Percentiles rank a stretch among this genome's conserved stretches.
Evolutionary conservation across 1,140 invertebrate species (phyloP).

Genomic region (Marisa cornuarietis): DNA sequence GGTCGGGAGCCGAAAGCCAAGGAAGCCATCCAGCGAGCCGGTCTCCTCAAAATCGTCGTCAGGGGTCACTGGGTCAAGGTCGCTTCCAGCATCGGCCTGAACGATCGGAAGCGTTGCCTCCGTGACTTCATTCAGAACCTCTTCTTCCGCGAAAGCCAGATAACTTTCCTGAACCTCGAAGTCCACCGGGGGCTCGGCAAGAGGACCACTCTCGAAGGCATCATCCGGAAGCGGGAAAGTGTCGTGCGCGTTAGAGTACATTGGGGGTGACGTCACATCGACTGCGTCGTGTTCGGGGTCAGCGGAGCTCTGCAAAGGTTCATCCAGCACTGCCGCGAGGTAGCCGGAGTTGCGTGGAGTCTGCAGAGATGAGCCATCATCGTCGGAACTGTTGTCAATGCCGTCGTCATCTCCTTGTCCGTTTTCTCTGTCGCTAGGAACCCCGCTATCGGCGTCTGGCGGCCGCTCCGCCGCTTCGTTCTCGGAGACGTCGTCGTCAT

Average conservation of each 20-base stretch:
- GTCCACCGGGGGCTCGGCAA: not conserved
- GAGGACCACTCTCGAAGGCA: not conserved
- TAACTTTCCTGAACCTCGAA: not conserved
- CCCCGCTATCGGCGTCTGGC: slow-evolving; percentile 19
- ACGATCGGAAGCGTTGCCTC: too few relatives aligned
- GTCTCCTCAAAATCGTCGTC: too few relatives aligned
- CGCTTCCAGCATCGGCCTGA: too few relatives aligned
- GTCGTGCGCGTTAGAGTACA: not conserved
- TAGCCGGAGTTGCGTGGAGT: not conserved
- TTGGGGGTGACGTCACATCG: slow-evolving; percentile 5
- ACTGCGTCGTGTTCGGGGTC: not conserved
- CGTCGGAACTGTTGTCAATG: not conserved
- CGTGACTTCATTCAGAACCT: too few relatives aligned
- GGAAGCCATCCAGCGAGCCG: too few relatives aligned
- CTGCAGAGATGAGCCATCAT: not conserved
- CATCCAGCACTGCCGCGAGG: slow-evolving; percentile 3
- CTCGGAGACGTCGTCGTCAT: not conserved
- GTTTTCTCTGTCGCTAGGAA: slow-evolving; percentile 20
- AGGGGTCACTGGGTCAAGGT: too few relatives aligned
- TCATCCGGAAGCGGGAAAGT: not conserved
- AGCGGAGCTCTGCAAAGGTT: not conserved
- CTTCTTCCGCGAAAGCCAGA: too few relatives aligned
- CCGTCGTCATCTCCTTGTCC: not conserved
- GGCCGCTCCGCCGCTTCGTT: not conserved
- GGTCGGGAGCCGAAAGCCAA: not conserved